Conservation (phyloP, 2,888 invertebrate genomes). For the Scaptomyza tumidula region DNA sequence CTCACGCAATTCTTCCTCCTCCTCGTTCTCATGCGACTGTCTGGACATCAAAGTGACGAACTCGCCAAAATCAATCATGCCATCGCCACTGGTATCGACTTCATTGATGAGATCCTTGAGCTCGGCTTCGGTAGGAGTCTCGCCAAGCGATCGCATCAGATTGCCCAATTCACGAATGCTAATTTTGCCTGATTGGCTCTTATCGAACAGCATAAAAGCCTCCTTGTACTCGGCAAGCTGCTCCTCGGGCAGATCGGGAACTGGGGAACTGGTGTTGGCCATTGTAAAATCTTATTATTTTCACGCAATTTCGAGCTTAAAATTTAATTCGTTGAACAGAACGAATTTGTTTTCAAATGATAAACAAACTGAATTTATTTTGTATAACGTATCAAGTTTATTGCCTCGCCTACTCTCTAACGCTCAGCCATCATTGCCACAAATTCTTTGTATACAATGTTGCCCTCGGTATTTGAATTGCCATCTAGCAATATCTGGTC, state of each 20-base stretch:
- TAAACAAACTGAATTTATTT: background rate
- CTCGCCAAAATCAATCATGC: slow-evolving; percentile 99
- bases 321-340: slow-evolving; percentile 3
- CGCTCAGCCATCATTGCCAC: slow-evolving; percentile 53
- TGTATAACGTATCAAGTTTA: background rate
- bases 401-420: slow-evolving; percentile 32
- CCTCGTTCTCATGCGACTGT: slow-evolving; percentile 99
- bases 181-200: slow-evolving; percentile 99
- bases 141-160: slow-evolving; percentile 98
- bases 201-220: slow-evolving; percentile 99
- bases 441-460: slow-evolving; percentile 61
- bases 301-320: background rate
- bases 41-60: slow-evolving; percentile 99
- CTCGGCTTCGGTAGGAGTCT: slow-evolving; percentile 99
- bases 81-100: slow-evolving; percentile 90
- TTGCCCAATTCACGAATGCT: slow-evolving; percentile 99
- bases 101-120: slow-evolving; percentile 99
- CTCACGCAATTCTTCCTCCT: slow-evolving; percentile 96
- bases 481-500: slow-evolving; percentile 59
- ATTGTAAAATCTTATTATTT: slow-evolving; percentile 10
- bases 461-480: slow-evolving; percentile 62
- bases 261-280: background rate
- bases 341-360: slow-evolving; percentile 7
- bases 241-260: slow-evolving; percentile 95
- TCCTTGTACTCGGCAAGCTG: slow-evolving; percentile 99